phyloP scores from a whole-genome alignment of 2,888 invertebrate genomes.

The Bruchidius siliquastri region DNA sequence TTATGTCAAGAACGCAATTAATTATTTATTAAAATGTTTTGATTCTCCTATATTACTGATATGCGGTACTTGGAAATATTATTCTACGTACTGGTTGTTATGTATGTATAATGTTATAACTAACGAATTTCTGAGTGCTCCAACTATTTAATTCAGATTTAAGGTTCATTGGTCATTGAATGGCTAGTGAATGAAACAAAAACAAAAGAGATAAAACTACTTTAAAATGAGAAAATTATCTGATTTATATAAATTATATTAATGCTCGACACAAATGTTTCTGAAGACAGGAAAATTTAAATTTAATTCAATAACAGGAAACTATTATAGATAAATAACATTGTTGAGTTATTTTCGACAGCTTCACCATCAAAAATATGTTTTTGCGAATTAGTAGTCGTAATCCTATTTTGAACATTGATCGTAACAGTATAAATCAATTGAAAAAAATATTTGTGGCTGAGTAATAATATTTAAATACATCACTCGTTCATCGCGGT shows the following conservation, averaged over 20 bases:
- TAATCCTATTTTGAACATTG: neutral
- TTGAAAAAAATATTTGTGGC: neutral
- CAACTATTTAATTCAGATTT: neutral
- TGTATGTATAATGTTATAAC: neutral
- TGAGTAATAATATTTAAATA: too few relatives aligned
- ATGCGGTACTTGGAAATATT: neutral
- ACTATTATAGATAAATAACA: neutral
- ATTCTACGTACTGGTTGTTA: neutral
- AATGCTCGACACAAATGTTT: neutral
- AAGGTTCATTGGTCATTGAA: neutral
- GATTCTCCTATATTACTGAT: neutral
- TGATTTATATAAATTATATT: neutral
- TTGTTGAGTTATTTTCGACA: neutral
- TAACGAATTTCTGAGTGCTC: neutral
- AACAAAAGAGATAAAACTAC: neutral
- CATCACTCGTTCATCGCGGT: too few relatives aligned
- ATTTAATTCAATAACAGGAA: neutral
- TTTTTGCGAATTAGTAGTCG: neutral
- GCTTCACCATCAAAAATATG: neutral
- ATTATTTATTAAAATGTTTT: neutral
- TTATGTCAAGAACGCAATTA: neutral
- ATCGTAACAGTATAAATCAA: neutral
- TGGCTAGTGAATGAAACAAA: neutral
- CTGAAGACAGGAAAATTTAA: neutral
- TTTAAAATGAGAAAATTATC: neutral